These are phyloP conservation scores for Argya squamiceps DNA, from an alignment of 2,797 vertebrate genomes.

Conservation along the genomic window DNA sequence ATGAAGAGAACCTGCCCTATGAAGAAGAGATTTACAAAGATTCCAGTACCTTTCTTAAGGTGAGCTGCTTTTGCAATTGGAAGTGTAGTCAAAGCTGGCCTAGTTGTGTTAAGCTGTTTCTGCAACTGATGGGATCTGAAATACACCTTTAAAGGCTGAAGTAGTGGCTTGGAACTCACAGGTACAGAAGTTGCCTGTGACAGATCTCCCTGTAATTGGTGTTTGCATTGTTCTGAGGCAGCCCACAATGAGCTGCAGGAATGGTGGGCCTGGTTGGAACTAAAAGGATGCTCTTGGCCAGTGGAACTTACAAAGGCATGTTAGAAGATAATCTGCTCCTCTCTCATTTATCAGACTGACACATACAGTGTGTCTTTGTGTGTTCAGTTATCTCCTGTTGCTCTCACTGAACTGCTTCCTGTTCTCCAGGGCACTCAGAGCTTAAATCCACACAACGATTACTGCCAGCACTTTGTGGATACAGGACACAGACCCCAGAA, in stretches of 20 bases:
- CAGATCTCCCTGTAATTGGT: neutral
- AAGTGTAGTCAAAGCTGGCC: neutral
- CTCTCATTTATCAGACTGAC: neutral
- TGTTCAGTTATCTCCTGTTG: neutral
- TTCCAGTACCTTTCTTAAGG: constrained; percentile 98
- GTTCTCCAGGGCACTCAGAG: constrained; percentile 91
- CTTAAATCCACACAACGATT: constrained; percentile 97
- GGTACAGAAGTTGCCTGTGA: neutral
- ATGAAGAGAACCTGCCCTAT: constrained; percentile 89
- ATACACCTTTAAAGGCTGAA: neutral
- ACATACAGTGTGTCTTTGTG: rapidly evolving
- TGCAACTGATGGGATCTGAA: neutral
- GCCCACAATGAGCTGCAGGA: neutral
- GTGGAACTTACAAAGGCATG: rapidly evolving
- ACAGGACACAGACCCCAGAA: constrained; percentile 97
- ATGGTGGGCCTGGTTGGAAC: neutral
- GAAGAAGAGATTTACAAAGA: constrained; percentile 97
- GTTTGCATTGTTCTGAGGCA: neutral
- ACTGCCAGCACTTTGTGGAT: constrained; percentile 98
- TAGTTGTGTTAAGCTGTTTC: neutral
- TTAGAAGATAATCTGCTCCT: neutral
- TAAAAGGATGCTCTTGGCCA: neutral
- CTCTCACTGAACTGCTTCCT: neutral
- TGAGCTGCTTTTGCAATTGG: constrained; percentile 34
- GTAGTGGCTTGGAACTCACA: neutral